Evolutionary conservation across 2,797 vertebrate species (phyloP), one percentile per base, ranked within the genome.

Genomic region (Fistularia commersonii): DNA sequence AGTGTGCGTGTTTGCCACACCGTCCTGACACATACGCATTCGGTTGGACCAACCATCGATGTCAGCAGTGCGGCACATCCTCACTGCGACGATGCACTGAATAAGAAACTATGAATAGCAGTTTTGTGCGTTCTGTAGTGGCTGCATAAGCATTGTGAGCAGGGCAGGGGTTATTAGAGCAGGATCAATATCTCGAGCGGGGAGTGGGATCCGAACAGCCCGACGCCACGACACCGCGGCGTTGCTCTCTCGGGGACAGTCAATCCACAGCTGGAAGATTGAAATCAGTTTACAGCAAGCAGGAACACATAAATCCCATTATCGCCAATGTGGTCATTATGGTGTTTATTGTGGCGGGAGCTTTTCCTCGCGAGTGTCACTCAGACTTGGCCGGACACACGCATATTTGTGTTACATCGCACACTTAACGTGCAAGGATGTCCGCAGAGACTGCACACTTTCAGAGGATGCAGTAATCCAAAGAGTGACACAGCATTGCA

Each of bases 221-320:
- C 41, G 61, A 53, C 13, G 40, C 44, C 8, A 40, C 35, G 11
- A 57, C 45, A 51, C 74, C 60, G 48, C 64, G 36, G 50, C 7
- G 51, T 49, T 8, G 23, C 43, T 80, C 72, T 57, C 66, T 44
- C 3, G 4, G 69, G 79, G 63, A 76, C 68, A 60, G 57, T 32
- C 53, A 70, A 66, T 82, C 76, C 67, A 57, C 12, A 11, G 66
- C 50, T 45, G 60, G 50, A 59, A 72, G 66, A 68, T 36, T 74
- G 58, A 81, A 79, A 80, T 81, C 72, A 79, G 77, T 85, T 83
- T 82, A 83, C 57, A 54, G 67, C 61, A 55, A 56, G 65, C 55
- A 48, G 72, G 69, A 74, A 77, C 66, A 64, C 74, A 81, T 84
- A 80, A 80, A 86, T 84, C 70, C 76, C 65, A 75, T 85, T 83